phyloP scores from a whole-genome alignment of 2,113 vertebrate genomes.

The Sturnira hondurensis region DNA sequence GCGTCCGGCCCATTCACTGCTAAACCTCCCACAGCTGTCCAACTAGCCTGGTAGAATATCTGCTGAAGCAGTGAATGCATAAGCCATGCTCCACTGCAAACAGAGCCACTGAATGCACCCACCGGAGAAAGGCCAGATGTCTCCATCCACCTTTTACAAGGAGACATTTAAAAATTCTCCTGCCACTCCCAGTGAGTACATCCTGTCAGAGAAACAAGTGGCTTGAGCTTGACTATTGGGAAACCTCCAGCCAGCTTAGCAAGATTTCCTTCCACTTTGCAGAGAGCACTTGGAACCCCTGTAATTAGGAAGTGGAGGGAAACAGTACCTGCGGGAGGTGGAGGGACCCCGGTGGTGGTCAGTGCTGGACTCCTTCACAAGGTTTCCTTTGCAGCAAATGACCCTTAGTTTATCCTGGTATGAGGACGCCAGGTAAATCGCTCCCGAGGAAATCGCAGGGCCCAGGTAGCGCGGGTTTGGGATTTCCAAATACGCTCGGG shows the following conservation, averaged over 20 bases:
- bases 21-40: not conserved
- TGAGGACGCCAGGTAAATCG: constrained; percentile 97
- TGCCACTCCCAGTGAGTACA: not conserved
- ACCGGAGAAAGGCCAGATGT: not conserved
- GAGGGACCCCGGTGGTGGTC: constrained; percentile 91
- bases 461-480: constrained; percentile 96
- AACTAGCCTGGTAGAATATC: not conserved
- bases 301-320: not conserved
- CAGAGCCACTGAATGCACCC: not conserved
- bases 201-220: not conserved
- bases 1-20: too few relatives aligned
- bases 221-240: not conserved
- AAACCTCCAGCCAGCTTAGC: not conserved
- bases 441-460: constrained; percentile 96
- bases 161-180: not conserved
- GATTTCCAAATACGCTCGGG: constrained; percentile 94
- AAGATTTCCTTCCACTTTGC: not conserved
- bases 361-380: constrained; percentile 91
- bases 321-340: constrained; percentile 83
- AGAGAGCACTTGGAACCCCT: not conserved
- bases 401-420: constrained; percentile 98
- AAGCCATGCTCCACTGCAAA: too few relatives aligned
- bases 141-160: not conserved
- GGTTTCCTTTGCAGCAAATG: constrained; percentile 98
- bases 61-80: not conserved